Evolutionary conservation across 1,140 invertebrate genomes (phyloP).

Genomic region (Macrobrachium nipponense): DNA sequence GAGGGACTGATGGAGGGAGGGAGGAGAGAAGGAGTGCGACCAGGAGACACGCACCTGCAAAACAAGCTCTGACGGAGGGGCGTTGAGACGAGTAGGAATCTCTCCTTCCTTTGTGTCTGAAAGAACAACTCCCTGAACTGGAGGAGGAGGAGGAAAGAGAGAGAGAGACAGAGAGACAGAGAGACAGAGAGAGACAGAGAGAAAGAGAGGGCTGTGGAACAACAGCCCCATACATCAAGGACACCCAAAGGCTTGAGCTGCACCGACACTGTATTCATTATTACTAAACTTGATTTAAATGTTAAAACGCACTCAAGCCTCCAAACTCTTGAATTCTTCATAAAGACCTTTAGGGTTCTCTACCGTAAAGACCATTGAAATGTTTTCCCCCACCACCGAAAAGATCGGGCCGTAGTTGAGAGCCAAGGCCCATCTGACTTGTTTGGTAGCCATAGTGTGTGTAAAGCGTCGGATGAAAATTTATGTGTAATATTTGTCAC

Average conservation of each 20-base stretch:
- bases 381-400: too few relatives aligned
- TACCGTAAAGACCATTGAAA: background rate
- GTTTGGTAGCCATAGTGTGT: conserved; percentile 51
- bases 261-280: conserved; percentile 55
- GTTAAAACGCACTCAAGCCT: conserved; percentile 38
- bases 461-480: conserved; percentile 59
- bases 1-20: background rate
- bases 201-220: conserved; percentile 17
- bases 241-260: conserved; percentile 46
- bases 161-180: background rate
- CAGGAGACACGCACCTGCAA: background rate
- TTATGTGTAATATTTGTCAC: conserved; percentile 62
- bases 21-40: conserved; percentile 4
- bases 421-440: conserved; percentile 39
- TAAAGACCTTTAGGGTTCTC: background rate
- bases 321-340: too few relatives aligned
- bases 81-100: too few relatives aligned
- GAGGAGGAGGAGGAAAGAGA: too few relatives aligned
- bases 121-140: too few relatives aligned
- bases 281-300: conserved; percentile 58
- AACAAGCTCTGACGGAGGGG: background rate
- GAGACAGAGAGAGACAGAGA: background rate
- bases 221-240: conserved; percentile 30
- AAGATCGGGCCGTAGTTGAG: conserved; percentile 9
- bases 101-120: too few relatives aligned